A percentile compares a stretch with the other conserved stretches of the same genome.
Evolutionary conservation across 2,797 vertebrate genomes (phyloP).

Genomic region (Phalanger gymnotis): DNA sequence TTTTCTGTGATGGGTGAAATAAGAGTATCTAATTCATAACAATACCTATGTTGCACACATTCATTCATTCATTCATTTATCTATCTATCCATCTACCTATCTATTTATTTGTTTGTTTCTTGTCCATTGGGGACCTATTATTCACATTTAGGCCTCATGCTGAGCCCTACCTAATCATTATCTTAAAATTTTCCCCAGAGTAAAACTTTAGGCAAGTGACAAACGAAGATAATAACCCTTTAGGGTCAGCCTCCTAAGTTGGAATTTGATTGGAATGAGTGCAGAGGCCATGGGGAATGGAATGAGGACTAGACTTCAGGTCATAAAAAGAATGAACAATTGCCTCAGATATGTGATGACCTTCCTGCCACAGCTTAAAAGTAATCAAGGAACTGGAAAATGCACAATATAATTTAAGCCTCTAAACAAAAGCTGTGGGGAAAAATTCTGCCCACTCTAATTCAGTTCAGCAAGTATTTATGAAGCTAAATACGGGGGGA

Average conservation of each 20-base stretch:
- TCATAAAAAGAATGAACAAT: too few relatives aligned
- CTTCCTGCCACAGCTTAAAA: neutral
- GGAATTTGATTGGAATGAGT: neutral
- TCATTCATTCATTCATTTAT: too few relatives aligned
- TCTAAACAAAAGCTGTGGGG: too few relatives aligned
- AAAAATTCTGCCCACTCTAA: too few relatives aligned
- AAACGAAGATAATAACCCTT: neutral
- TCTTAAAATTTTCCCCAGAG: neutral
- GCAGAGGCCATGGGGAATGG: neutral
- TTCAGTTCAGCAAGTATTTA: too few relatives aligned
- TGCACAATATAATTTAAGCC: neutral
- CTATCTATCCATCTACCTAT: too few relatives aligned
- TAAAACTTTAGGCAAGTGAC: neutral
- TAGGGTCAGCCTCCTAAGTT: neutral
- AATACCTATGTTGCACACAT: too few relatives aligned
- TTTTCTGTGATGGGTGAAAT: too few relatives aligned
- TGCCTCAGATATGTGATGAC: too few relatives aligned
- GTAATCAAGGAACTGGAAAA: neutral
- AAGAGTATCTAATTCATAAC: too few relatives aligned
- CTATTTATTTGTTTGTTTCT: too few relatives aligned
- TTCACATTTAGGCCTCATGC: neutral
- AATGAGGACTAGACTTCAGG: neutral
- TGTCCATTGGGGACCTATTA: neutral
- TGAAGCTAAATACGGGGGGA: too few relatives aligned
- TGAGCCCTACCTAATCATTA: neutral